Evolutionary conservation across 2,113 vertebrate species (phyloP).

Genomic region (Carollia perspicillata): DNA sequence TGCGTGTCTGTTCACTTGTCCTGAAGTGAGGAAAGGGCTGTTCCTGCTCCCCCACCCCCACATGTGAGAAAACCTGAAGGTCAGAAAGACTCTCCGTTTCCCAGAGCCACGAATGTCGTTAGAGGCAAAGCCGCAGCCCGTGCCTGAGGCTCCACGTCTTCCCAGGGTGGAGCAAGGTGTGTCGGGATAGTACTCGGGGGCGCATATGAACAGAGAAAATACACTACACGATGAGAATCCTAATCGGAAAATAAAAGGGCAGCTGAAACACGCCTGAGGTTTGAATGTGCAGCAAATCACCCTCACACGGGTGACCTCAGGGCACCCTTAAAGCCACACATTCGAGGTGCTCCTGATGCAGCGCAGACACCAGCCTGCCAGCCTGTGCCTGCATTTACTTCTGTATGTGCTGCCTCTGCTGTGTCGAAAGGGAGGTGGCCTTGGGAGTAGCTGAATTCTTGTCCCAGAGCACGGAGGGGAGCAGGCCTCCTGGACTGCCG

Average conservation of each 20-base stretch:
- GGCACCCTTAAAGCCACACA: background rate
- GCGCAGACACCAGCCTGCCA: background rate
- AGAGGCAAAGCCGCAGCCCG: background rate
- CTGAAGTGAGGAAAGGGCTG: background rate
- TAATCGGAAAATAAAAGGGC: background rate
- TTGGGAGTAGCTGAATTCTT: background rate
- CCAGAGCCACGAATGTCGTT: background rate
- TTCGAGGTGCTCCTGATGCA: background rate
- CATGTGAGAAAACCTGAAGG: background rate
- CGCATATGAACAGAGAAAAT: background rate
- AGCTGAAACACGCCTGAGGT: background rate
- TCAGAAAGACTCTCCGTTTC: background rate
- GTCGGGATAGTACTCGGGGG: background rate
- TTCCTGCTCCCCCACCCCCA: background rate
- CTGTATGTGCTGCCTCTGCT: accelerated
- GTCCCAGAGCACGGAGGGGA: background rate
- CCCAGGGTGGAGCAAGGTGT: background rate
- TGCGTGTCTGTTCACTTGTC: background rate
- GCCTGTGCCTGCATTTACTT: background rate
- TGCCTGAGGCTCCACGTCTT: background rate
- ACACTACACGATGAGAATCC: background rate
- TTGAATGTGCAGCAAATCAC: background rate
- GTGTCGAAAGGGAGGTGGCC: background rate
- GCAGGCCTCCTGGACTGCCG: background rate
- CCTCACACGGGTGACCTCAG: background rate